Base-by-base conservation (phyloP, 2,113 vertebrate species). In the Aptenodytes patagonicus region DNA sequence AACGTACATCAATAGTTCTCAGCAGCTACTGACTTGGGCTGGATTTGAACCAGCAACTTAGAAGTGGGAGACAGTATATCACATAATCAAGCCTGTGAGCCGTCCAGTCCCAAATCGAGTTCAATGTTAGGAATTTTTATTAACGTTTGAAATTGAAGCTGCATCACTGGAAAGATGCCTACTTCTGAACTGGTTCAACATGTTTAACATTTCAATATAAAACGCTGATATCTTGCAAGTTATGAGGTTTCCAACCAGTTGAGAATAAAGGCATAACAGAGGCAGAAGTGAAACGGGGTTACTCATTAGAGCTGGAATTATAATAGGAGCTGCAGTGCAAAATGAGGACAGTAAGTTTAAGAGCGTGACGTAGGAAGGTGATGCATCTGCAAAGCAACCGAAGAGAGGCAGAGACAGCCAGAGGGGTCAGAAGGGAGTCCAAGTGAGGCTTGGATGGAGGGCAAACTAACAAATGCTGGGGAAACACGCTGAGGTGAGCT, bases 101-200 rank as follows among this genome's bases (percentile, higher is more conserved):
- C 36, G 3, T 72, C 83, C 70, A 28, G 76, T 94, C 93, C 91
- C 94, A 87, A 87, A 91, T 3, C 28, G 28, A 97, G 85, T 52
- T 93, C 80, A 81, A 38, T 57, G 83, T 79, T 22, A 95, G 93
- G 93, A 97, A 97, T 96, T 96, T 97, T 97, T 97, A 95, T 95
- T 95, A 93, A 86, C 34, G 2, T 95, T 93, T 92, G 93, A 97
- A 95, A 96, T 52, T 9, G 64, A 96, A 97, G 92, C 93, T 85
- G 91, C 46, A 72, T 72, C 83, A 92, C 95, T 96, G 97, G 97
- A 97, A 95, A 82, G 83, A 92, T 79, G 94, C 95, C 96, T 94
- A 77, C 73, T 89, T 86, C 89, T 95, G 95, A 97, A 97, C 92
- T 89, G 92, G 87, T 97, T 97, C 97, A 97, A 89, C 94, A 96